Evolutionary conservation across 2,113 vertebrate genomes (phyloP), one percentile per base, ranked within the genome.

Genomic region (Clarias batrachus): DNA sequence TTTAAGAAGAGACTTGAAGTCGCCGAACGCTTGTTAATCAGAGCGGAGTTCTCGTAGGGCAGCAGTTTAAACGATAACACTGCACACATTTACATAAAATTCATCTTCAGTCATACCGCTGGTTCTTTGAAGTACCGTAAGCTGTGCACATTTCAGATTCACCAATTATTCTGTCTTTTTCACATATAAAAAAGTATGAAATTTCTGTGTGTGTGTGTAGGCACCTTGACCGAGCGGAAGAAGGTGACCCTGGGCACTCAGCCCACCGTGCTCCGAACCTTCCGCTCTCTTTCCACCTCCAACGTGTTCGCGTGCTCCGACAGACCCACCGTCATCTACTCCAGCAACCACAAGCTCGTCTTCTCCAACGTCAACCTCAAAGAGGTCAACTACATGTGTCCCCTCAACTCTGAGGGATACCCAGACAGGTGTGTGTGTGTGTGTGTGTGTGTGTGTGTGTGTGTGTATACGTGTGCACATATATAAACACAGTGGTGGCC

Each of bases 361-460:
- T 99, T 99, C 94, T 99, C 98, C 90, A 99, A 99, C 0, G 98
- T 99, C 93, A 99, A 99, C 94, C 97, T 99, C 87, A 99, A 99
- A 92, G 98, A 99, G 89, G 98, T 99, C 92, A 99, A 99, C 93
- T 99, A 99, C 90, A 99, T 99, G 98, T 99, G 98, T 90, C 98
- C 98, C 0, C 97, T 99, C 90, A 99, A 99, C 95, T 99, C 98
- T 0, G 97, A 99, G 37, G 98, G 98, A 0, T 99, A 99, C 65
- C 98, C 98, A 0, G 98, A 99, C 94, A 99, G 98, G 98, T 91
- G 21, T 62, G 62, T 86, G 82, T 12, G 57, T 81, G n/a, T 57
- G n/a, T 56, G 52, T 19, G 41, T 62, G 59, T 62, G 60, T 62
- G 60, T 23, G 60, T 19, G 57, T 17, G 13, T 59, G 14, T 59